Evolutionary conservation across 2,113 vertebrate genomes (phyloP), one percentile per base, ranked within the genome.

Genomic region (Eolophus roseicapilla): DNA sequence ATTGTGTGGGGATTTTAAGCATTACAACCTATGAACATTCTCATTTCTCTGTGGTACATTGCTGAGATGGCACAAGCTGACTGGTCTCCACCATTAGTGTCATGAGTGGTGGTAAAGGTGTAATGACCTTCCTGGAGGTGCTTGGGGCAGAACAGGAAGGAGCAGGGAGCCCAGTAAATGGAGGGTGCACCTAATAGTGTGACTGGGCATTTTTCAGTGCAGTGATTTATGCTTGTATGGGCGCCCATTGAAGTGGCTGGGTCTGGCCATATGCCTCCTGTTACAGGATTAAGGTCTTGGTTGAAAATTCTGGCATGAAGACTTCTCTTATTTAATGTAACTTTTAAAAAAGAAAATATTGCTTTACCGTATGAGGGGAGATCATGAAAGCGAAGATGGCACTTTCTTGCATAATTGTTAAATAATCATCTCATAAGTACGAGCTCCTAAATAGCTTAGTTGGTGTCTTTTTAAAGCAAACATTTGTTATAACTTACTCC

Each of bases 381-480:
- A 85, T 84, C 55, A 69, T 49, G 41, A 79, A 75, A 82, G 65
- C 11, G 67, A 93, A 88, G 55, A 55, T 50, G 29, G 44, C 23
- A 35, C 14, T 92, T 83, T 18, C 44, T 96, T 90, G 64, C 65
- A 68, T 93, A 92, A 96, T 94, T 95, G 86, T 63, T 91, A 91
- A 92, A 86, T 88, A 2, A 82, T 71, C 37, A 50, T 87, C 70
- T 82, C 83, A 4, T 90, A 89, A 96, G 33, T 62, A 11, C 20
- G 47, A 84, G 17, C n/a, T 82, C 95, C 65, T 55, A 37, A 70
- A 49, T 67, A 75, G 53, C 73, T 92, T 95, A 60, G 64, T 83
- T 91, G 70, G 52, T 96, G 28, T 82, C 62, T 95, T 74, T 93
- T 93, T 62, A 92, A 94, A 97, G 92, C 94, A 97, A 97, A 94